Evolutionary conservation across 2,113 vertebrate species (phyloP).

Genomic region (Atlantisia rogersi): DNA sequence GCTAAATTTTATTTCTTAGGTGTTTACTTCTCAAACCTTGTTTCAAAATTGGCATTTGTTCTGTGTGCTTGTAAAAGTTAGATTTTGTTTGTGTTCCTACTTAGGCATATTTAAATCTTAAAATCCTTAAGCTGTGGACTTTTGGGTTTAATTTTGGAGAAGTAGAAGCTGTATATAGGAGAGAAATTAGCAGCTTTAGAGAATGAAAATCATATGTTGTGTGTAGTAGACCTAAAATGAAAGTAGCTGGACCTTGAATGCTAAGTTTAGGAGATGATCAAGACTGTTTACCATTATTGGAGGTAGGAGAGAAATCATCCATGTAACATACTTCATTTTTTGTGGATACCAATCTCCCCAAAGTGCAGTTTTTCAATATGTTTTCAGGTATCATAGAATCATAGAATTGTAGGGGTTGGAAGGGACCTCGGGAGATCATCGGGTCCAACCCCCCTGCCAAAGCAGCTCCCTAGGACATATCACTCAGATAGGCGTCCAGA

Average conservation of each 20-base stretch:
- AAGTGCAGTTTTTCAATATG: background rate
- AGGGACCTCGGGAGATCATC: too few species aligned
- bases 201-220: background rate
- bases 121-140: background rate
- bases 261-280: background rate
- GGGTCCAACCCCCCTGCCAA: too few species aligned
- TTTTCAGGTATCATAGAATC: background rate
- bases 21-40: background rate
- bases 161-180: background rate
- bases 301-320: background rate
- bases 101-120: background rate
- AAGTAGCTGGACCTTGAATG: background rate
- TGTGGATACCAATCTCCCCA: background rate
- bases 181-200: background rate
- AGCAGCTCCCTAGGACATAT: too few species aligned
- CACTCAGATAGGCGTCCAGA: too few species aligned
- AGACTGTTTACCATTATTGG: background rate
- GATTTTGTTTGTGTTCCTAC: background rate
- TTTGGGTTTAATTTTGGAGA: background rate
- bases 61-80: background rate
- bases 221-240: background rate
- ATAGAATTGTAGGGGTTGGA: too few species aligned
- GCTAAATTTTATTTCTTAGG: background rate
- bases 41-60: background rate
- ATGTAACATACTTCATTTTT: background rate